Percentiles rank a stretch among this genome's conserved stretches.
Evolutionary conservation across 1,140 invertebrate species (phyloP).

Genomic region (Drosophila azteca): DNA sequence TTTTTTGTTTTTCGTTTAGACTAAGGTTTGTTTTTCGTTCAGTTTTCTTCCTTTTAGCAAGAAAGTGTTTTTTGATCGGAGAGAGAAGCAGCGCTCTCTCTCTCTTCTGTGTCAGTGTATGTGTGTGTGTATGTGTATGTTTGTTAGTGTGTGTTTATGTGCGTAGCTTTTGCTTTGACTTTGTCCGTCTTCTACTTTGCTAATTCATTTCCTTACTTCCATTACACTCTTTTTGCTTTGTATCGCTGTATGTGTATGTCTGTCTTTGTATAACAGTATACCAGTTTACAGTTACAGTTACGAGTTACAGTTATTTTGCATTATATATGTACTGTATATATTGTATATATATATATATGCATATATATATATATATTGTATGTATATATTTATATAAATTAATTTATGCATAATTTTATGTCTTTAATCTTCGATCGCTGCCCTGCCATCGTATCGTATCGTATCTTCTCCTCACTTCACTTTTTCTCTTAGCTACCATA

Average conservation of each 20-base stretch:
- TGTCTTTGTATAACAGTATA: constrained; percentile 27
- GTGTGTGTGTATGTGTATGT: constrained; percentile 20
- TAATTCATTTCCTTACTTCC: constrained; percentile 22
- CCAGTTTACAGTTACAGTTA: constrained; percentile 22
- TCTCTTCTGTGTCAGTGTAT: constrained; percentile 15
- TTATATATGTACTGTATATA: constrained; percentile 32
- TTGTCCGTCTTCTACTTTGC: constrained; percentile 42
- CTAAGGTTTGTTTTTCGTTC: constrained; percentile 70
- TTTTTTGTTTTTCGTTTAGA: constrained; percentile 52
- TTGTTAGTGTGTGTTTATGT: constrained; percentile 1
- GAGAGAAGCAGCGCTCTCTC: constrained; percentile 9
- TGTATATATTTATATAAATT: constrained; percentile 67
- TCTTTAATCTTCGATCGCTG: constrained; percentile 65
- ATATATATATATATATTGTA: constrained; percentile 40
- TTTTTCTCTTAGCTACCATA: constrained; percentile 37
- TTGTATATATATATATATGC: constrained; percentile 20
- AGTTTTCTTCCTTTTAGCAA: constrained; percentile 67
- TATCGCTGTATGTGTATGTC: constrained; percentile 54
- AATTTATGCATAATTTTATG: constrained; percentile 67
- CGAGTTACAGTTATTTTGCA: constrained; percentile 62
- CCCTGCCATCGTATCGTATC: constrained; percentile 3
- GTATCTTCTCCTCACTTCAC: neutral
- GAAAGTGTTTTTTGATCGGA: constrained; percentile 40
- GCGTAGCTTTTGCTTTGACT: constrained; percentile 28
- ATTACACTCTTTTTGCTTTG: constrained; percentile 56